Base-by-base conservation (phyloP, 1,140 invertebrate genomes). In the Psilanteris sp. region DNA sequence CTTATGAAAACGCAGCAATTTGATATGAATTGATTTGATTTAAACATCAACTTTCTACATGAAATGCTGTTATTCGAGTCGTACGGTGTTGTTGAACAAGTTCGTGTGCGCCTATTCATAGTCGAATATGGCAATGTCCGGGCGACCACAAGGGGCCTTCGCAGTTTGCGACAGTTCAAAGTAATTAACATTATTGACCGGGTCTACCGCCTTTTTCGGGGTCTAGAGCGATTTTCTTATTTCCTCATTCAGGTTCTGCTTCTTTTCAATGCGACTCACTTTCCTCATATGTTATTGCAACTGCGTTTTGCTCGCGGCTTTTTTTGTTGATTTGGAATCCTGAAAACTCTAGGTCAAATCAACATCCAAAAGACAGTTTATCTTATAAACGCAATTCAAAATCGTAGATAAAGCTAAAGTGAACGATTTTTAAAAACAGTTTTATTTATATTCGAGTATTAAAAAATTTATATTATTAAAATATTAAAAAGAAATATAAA, bases 21-120 rank as follows among this genome's bases (percentile, higher is more conserved):
- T n/a, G 79, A 78, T 73, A 29, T 15, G 13, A 29, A 50, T 24
- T 64, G 71, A 67, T 70, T 71, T 78, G 81, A 81, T 82, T 83
- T 80, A 81, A 83, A 82, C 80, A 68, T 81, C 77, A 79, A 77
- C 82, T 82, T 85, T 83, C 80, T 83, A 83, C 66, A 34, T 46
- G 66, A 48, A 76, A 62, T 55, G 66, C 76, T 57, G 66, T 52
- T 67, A 62, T 62, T 68, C 54, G 46, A 31, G 26, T 20, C 10
- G 59, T 54, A 9, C n/a, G n/a, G n/a, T n/a, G n/a, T n/a, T n/a
- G n/a, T n/a, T n/a, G 50, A 55, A 39, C 64, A 46, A 59, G 55
- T 62, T 39, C 41, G n/a, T n/a, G n/a, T n/a, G 32, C 22, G 43
- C 34, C 44, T 72, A 77, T 79, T 77, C 67, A 52, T 44, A 39